Conservation (phyloP, 92 coral and sea anemone species). For the Siderastrea radians region DNA sequence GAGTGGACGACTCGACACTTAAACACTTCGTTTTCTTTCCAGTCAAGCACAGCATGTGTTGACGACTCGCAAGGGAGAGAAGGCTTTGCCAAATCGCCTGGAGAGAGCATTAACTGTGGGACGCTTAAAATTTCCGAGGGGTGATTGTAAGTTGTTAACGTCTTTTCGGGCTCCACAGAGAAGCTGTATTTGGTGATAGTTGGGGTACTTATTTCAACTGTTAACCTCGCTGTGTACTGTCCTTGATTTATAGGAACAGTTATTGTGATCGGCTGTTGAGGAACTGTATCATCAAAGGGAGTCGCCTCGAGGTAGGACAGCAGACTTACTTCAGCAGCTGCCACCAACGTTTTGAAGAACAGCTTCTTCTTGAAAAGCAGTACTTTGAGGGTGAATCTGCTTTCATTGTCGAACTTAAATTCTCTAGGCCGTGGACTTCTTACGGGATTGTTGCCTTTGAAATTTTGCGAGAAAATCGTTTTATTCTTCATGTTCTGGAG, state of each 20-base stretch:
- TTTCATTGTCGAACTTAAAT: neutral
- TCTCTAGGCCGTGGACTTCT: neutral
- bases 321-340: neutral
- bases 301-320: neutral
- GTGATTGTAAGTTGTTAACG: conserved; percentile 13
- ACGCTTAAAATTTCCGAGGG: conserved; percentile 35
- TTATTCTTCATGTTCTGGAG: neutral
- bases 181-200: conserved; percentile 22
- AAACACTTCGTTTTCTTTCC: conserved; percentile 40
- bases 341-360: neutral
- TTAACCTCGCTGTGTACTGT: neutral
- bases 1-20: conserved; percentile 51
- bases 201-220: neutral
- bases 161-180: conserved; percentile 27
- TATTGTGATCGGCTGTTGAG: neutral
- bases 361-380: neutral
- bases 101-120: conserved; percentile 39
- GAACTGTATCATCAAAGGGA: neutral
- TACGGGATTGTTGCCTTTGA: neutral
- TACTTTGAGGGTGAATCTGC: neutral
- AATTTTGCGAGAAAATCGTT: neutral
- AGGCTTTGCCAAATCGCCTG: conserved; percentile 17
- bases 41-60: conserved; percentile 50
- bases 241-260: neutral
- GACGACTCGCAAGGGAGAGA: conserved; percentile 52